Conservation (phyloP, 2,113 vertebrate species). For the Eretmochelys imbricata region DNA sequence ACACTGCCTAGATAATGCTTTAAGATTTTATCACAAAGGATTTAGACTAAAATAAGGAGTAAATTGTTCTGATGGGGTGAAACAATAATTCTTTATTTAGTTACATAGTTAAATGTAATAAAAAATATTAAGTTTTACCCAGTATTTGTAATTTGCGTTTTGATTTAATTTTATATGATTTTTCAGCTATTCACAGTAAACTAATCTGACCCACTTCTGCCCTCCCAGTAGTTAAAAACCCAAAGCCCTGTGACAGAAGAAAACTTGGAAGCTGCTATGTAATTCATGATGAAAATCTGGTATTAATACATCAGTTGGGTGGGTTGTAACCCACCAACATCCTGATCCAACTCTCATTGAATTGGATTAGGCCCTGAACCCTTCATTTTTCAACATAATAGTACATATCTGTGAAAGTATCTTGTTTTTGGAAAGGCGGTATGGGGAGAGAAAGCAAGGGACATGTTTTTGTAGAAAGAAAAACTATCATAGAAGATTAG, state of each 20-base stretch:
- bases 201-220: not conserved
- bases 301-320: not conserved
- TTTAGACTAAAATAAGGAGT: not conserved
- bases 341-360: constrained; percentile 1
- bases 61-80: not conserved
- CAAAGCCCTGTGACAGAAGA: not conserved
- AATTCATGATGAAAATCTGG: constrained; percentile 7
- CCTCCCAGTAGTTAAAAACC: not conserved
- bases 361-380: not conserved
- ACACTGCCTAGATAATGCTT: not conserved
- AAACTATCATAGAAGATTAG: not conserved
- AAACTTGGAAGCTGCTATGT: not conserved
- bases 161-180: not conserved
- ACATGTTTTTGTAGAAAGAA: not conserved
- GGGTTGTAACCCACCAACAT: constrained; percentile 20
- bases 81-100: not conserved
- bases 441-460: not conserved
- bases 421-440: not conserved
- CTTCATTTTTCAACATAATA: not conserved
- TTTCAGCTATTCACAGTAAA: not conserved
- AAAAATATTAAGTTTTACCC: not conserved
- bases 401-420: not conserved
- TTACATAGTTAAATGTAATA: not conserved
- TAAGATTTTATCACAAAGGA: not conserved
- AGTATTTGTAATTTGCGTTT: not conserved